Evolutionary conservation across 2,888 invertebrate genomes (phyloP), one percentile per base, ranked within the genome.

Genomic region (Ganaspis brasiliensis): DNA sequence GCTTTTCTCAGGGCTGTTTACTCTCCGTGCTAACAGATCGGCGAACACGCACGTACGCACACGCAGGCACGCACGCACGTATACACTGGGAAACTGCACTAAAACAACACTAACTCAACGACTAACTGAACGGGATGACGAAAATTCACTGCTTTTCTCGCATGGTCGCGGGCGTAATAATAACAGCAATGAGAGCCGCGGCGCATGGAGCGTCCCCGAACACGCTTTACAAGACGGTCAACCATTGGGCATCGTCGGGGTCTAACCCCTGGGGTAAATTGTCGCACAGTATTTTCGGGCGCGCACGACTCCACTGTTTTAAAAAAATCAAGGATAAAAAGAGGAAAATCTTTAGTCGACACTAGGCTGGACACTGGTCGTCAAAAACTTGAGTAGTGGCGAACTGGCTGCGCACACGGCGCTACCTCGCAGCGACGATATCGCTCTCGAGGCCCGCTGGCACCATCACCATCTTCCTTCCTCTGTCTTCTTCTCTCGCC

Each of bases 241-340:
- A 94, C 95, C 95, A 95, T 95, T 95, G 94, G 95, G 95, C 95
- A 95, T 95, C 94, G 95, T 95, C 94, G 94, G 81, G 83, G 85
- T 79, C 75, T 74, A 76, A 81, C 81, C 72, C 75, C 72, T 57
- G 75, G 45, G 75, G 49, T 59, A 24, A 14, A n/a, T 45, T 67
- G 9, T 24, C 45, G 24, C 74, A 78, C 79, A 74, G 72, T 79
- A 73, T 61, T 74, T 74, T 71, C 21, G 71, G 55, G 55, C 76
- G 71, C 79, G 74, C 73, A 70, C 37, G 52, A 73, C 37, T 21
- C 67, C 49, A 24, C 31, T 10, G 8, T 6, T 45, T 24, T 9
- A 61, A 19, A 67, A 75, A 52, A 72, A 57, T 67, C 37, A 35
- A 67, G 72, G 75, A 70, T 72, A 75, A n/a, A 75, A 55, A 55